Base-by-base conservation (phyloP, 2,888 invertebrate species). In the Petrolisthes manimaculis region DNA sequence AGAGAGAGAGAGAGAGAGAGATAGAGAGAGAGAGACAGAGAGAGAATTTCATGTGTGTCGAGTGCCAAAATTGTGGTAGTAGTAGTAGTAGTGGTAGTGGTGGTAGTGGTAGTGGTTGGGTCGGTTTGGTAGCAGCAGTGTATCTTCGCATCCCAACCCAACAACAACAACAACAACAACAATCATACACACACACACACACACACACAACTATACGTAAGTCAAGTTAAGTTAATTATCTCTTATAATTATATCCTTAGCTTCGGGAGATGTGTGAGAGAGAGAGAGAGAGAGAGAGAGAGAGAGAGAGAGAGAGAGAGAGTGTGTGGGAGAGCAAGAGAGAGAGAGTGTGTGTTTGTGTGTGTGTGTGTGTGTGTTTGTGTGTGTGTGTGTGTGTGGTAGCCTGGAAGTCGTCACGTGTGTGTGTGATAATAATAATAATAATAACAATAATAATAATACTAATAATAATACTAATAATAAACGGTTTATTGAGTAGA, bases 31-130 rank as follows among this genome's bases (percentile, higher is more conserved):
- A 74, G n/a, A 74, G 74, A 74, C 12, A 74, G 74, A 74, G n/a
- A 74, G 74, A 74, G 61, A 61, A 61, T 9, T 61, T 14, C 61
- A 61, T 9, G 61, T 61, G 61, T 61, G 61, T 6, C n/a, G 21
- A n/a, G 8, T 5, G 74, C n/a, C 5, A n/a, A 14, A n/a, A n/a
- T 74, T 5, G 74, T 74, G 21, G 74, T 74, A n/a, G 74, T 74
- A n/a, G 74, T 74, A 74, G 74, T 74, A 74, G 74, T 74, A 74
- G 74, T 74, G n/a, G 74, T 74, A 74, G 74, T 74, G n/a, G 21
- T 74, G n/a, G 74, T 74, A 74, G 74, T 74, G n/a, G 74, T 74
- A 74, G 74, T 74, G n/a, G 74, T 74, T 12, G 54, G 12, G 54
- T 6, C 5, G 5, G 18, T 78, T 12, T 61, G 61, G 6, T n/a